Conservation (phyloP, 2,888 invertebrate genomes). For the Drosophila falleni region DNA sequence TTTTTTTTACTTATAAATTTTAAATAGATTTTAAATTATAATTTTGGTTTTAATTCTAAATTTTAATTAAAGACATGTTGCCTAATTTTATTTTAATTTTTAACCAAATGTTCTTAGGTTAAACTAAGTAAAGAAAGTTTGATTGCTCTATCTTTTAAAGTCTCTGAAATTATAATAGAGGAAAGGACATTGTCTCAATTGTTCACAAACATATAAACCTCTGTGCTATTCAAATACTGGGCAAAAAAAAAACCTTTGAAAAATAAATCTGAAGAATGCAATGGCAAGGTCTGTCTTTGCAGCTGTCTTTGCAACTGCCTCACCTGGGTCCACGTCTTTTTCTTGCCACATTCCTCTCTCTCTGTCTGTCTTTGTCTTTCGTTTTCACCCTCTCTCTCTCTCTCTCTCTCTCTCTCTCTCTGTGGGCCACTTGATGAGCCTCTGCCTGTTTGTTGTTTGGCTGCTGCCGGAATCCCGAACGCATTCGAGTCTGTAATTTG, state of each 20-base stretch:
- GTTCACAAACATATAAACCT: neutral
- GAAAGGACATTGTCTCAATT: no score
- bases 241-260: conserved; percentile 59
- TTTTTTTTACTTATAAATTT: no score
- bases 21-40: no score
- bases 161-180: no score
- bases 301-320: conserved; percentile 30
- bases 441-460: conserved; percentile 45
- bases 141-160: no score
- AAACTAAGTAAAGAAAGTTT: no score
- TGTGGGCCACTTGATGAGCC: conserved; percentile 68
- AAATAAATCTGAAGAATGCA: conserved; percentile 81
- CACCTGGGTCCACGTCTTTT: conserved; percentile 22
- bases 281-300: conserved; percentile 42
- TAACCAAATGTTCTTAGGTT: no score
- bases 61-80: no score
- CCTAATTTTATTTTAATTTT: no score
- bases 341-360: conserved; percentile 10
- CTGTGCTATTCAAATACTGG: neutral
- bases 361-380: neutral
- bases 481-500: conserved; percentile 75
- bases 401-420: conserved; percentile 6
- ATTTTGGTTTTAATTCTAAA: no score
- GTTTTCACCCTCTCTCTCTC: neutral
- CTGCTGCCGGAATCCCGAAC: conserved; percentile 61